Conservation (phyloP, 2,113 vertebrate species). For the Ictidomys tridecemlineatus region DNA sequence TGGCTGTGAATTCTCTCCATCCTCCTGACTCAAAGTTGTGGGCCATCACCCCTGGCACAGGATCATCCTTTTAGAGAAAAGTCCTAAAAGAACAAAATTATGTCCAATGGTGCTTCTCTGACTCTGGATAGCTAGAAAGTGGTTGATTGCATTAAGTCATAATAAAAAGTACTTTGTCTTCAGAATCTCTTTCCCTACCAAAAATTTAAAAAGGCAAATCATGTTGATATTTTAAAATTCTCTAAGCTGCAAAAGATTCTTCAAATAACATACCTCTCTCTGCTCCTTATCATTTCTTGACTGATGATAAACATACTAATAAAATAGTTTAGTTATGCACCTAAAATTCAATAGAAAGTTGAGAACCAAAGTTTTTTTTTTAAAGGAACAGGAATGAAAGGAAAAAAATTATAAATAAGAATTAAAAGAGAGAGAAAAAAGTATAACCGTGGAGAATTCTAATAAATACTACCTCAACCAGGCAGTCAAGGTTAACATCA, state of each 20-base stretch:
- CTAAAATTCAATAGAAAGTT: neutral
- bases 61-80: neutral
- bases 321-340: neutral
- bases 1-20: too few species aligned
- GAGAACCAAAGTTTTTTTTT: neutral
- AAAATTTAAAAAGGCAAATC: neutral
- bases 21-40: too few species aligned
- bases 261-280: neutral
- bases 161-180: neutral
- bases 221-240: neutral
- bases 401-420: neutral
- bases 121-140: neutral
- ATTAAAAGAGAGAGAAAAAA: neutral
- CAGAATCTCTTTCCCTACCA: neutral
- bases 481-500: neutral
- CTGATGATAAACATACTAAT: neutral
- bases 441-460: neutral
- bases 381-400: neutral
- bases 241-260: neutral
- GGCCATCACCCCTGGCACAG: too few species aligned
- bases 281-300: constrained; percentile 15
- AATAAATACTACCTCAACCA: neutral
- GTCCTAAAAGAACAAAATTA: neutral
- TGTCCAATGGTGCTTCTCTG: neutral
- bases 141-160: neutral